Evolutionary conservation across 2,797 vertebrate species (phyloP).

Genomic region (Peromyscus attwateri): DNA sequence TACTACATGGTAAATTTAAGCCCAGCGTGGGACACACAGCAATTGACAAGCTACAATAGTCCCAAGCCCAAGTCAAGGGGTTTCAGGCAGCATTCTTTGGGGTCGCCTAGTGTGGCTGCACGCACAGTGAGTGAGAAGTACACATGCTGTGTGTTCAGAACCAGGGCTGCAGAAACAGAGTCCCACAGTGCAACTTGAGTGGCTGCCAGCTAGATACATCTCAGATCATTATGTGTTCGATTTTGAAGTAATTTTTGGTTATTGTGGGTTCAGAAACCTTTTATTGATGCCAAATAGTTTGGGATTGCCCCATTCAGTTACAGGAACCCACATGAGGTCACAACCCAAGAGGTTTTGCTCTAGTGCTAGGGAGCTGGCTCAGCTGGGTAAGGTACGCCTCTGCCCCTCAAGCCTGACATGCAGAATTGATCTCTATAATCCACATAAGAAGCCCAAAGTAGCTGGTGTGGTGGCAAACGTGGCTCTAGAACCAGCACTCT

Average conservation of each 20-base stretch:
- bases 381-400: neutral
- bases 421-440: no score
- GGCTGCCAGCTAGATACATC: neutral
- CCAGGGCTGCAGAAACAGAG: neutral
- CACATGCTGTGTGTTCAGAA: neutral
- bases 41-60: neutral
- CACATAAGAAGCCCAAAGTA: neutral
- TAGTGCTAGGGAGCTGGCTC: neutral
- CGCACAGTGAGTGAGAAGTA: no score
- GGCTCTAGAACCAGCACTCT: neutral
- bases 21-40: neutral
- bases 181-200: neutral
- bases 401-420: neutral
- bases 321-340: neutral
- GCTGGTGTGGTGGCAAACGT: neutral
- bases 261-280: neutral
- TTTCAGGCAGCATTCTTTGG: no score
- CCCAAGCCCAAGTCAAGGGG: neutral
- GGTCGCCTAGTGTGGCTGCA: neutral
- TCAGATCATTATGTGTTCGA: neutral
- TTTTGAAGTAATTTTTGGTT: neutral
- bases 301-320: neutral
- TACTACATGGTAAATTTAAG: neutral
- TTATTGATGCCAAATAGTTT: neutral
- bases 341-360: neutral